Evolutionary conservation across 2,797 vertebrate genomes (phyloP), one percentile per base, ranked within the genome.

Genomic region (Scleropages formosus): DNA sequence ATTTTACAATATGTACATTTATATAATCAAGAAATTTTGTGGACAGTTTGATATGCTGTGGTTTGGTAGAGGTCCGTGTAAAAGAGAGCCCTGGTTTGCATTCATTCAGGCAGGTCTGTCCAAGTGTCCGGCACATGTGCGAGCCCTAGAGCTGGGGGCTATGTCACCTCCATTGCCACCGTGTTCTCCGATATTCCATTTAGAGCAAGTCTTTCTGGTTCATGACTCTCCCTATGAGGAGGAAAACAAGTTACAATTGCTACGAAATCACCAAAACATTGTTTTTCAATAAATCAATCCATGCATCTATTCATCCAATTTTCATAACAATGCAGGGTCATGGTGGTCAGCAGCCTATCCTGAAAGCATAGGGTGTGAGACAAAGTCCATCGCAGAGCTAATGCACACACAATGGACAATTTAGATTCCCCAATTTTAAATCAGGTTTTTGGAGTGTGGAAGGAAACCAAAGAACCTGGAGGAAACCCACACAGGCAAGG

Each of bases 81-180:
- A 82, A 89, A 87, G 90, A 91, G 88, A 90, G 16, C 4, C 78
- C 83, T 70, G 79, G 84, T 83, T 87, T 89, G 90, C 88, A 83
- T 85, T 89, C 87, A 72, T 89, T 78, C 81, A 87, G 84, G 77
- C 81, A 13, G 12, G 53, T n/a, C 58, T 58, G 12, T 58, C 53
- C 81, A 47, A 62, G 77, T 13, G 79, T 67, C 44, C 61, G 73
- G 81, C 82, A 84, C 80, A 56, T 82, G 85, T 83, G 80, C 82
- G 44, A 80, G 4, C 12, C 53, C 53, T n/a, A n/a, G n/a, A n/a
- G n/a, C n/a, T n/a, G n/a, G n/a, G n/a, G 84, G 94, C 91, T 95
- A 96, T 94, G 95, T 96, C 89, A 97, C 95, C 75, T 97, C 95
- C 95, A 95, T 97, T 74, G 95, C 94, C 75, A 96, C 92, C 91